phyloP scores from a whole-genome alignment of 92 coral and sea anemone genomes.

The Muricea muricata region DNA sequence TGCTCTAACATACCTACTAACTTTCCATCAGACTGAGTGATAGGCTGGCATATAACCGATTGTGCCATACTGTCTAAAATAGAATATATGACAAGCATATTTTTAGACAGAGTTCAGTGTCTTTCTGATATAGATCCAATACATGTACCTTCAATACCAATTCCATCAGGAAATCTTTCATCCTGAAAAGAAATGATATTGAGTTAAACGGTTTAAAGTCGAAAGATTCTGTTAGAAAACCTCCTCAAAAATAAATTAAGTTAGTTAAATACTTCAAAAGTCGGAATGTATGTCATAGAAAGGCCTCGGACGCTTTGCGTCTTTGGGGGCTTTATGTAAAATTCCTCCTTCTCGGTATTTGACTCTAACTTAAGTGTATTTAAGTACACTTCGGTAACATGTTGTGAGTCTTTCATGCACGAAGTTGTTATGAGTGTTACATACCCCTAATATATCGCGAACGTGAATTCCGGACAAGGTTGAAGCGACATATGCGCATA shows the following conservation, averaged over 20 bases:
- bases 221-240: neutral
- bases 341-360: too few species aligned
- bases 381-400: too few species aligned
- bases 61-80: conserved; percentile 90
- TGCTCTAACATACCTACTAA: conserved; percentile 72
- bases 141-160: conserved; percentile 91
- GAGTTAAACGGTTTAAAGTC: neutral
- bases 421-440: too few species aligned
- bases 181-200: conserved; percentile 68
- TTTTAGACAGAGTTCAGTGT: too few species aligned
- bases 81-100: too few species aligned
- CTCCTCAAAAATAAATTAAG: neutral
- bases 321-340: too few species aligned
- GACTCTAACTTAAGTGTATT: too few species aligned
- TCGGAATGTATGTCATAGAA: too few species aligned
- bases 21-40: conserved; percentile 91
- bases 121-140: too few species aligned
- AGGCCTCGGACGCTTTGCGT: too few species aligned
- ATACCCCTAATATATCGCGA: conserved; percentile 92
- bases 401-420: too few species aligned
- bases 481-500: conserved; percentile 92
- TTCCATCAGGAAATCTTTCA: conserved; percentile 94
- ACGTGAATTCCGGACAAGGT: conserved; percentile 80
- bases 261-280: too few species aligned
- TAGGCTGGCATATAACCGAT: conserved; percentile 95